phyloP scores from a whole-genome alignment of 1,140 invertebrate species.

The Akabosia matsudoensis region DNA sequence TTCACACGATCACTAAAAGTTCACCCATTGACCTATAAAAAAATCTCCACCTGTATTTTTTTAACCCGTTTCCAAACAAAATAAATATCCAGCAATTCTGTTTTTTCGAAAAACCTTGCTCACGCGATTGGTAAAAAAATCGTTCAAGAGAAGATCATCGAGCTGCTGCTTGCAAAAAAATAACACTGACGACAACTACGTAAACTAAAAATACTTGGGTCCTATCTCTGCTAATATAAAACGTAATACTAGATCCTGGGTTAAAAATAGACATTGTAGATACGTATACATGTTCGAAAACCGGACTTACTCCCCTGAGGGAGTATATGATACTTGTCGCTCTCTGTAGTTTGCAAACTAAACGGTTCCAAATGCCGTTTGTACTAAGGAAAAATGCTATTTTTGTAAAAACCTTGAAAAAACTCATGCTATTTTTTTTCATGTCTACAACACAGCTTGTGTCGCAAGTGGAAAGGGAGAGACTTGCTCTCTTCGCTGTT shows the following conservation, averaged over 20 bases:
- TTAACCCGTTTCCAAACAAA: no score
- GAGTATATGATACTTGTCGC: neutral
- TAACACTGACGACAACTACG: neutral
- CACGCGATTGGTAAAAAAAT: no score
- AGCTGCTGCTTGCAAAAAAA: neutral
- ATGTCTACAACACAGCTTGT: neutral
- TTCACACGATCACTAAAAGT: no score
- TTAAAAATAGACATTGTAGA: neutral
- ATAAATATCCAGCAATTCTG: no score
- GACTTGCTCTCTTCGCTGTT: no score
- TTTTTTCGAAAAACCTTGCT: no score
- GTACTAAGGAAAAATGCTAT: neutral
- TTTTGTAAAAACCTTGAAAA: constrained; percentile 22
- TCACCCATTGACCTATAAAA: no score
- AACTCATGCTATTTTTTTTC: constrained; percentile 9
- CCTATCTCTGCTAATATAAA: neutral
- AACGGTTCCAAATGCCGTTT: neutral
- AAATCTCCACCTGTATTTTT: no score
- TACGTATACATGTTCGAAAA: neutral
- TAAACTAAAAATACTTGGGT: neutral
- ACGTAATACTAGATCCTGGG: neutral
- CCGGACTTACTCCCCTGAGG: neutral
- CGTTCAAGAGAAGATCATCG: neutral
- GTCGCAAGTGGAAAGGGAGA: no score
- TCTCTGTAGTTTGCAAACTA: neutral